Evolutionary conservation across 2,113 vertebrate genomes (phyloP).

Genomic region (Pica pica): DNA sequence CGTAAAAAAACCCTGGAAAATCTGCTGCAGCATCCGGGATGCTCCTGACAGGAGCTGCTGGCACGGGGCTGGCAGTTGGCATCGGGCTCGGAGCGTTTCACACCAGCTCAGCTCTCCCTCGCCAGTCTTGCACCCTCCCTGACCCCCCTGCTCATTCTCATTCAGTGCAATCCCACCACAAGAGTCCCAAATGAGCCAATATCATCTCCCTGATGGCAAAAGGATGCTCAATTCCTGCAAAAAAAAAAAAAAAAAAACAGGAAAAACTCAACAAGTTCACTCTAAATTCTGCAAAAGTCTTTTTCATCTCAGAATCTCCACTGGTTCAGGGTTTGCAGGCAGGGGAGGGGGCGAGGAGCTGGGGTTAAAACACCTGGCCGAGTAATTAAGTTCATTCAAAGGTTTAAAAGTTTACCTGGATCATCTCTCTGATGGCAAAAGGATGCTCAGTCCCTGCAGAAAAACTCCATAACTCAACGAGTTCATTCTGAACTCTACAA

Average conservation of each 20-base stretch:
- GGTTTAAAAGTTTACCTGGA: neutral
- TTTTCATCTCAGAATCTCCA: neutral
- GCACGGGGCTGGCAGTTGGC: neutral
- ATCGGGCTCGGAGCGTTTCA: neutral
- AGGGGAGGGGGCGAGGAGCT: accelerated
- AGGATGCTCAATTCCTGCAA: constrained; percentile 7
- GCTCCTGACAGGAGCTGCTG: neutral
- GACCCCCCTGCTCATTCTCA: neutral
- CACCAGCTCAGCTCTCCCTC: neutral
- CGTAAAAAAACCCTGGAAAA: neutral
- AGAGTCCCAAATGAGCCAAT: accelerated
- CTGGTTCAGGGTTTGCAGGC: neutral
- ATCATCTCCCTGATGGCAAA: neutral
- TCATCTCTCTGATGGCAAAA: neutral
- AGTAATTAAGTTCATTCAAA: neutral
- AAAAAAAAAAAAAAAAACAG: neutral
- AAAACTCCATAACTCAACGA: neutral
- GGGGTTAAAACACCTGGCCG: neutral
- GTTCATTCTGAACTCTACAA: neutral
- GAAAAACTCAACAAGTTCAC: neutral
- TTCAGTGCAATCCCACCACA: neutral
- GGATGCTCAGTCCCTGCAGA: neutral
- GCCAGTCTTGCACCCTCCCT: neutral
- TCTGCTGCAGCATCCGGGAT: neutral
- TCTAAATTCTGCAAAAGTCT: neutral